Conservation (phyloP, 2,888 invertebrate species). For the Nipponacmea schrenckii region DNA sequence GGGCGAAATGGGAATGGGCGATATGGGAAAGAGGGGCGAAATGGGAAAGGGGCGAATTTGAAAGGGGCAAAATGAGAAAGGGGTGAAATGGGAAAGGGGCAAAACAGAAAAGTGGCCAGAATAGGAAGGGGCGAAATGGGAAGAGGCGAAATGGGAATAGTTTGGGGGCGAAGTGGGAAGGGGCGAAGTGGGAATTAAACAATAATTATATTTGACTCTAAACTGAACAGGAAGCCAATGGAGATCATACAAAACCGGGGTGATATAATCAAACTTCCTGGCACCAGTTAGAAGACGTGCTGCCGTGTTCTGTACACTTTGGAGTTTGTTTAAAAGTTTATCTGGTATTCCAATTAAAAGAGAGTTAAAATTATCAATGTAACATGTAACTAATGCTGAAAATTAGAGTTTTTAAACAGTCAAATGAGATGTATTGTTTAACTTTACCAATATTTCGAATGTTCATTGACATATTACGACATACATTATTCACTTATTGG, state of each 20-base stretch:
- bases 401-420: too few species aligned
- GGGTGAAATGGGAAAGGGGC: slow-evolving; percentile 2
- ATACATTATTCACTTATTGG: too few species aligned
- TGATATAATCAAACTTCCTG: too few species aligned
- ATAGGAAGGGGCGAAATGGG: neutral
- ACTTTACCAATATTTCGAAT: neutral
- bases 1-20: neutral
- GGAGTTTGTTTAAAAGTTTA: neutral
- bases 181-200: too few species aligned
- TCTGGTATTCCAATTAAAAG: neutral
- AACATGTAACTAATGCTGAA: neutral
- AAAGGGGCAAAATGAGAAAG: neutral
- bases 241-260: too few species aligned
- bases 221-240: too few species aligned
- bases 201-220: too few species aligned
- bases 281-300: too few species aligned
- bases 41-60: neutral
- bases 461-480: neutral
- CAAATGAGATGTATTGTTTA: neutral
- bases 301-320: neutral
- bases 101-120: slow-evolving; percentile 7
- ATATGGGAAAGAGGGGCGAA: neutral
- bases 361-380: neutral
- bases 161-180: too few species aligned
- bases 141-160: too few species aligned